Evolutionary conservation across 37 sponge, comb jelly and placozoan genomes (phyloP), one percentile per base, ranked within the genome.

Genomic region (Theonella swinhoei): DNA sequence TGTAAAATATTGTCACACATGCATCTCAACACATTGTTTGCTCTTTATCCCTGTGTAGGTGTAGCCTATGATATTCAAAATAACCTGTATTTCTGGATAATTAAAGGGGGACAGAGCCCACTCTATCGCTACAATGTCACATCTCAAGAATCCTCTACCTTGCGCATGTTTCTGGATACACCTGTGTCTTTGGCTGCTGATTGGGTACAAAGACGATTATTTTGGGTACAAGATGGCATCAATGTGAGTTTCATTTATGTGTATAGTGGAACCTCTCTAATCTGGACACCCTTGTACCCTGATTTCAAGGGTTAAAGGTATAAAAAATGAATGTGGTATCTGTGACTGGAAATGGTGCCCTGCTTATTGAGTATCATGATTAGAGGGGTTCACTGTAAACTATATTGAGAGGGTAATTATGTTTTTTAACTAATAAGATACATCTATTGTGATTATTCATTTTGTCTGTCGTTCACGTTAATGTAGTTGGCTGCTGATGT

Each of bases 181-280:
- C 72, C 73, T 47, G 68, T 74, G 30, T 24, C 68, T 25, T 68
- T 87, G 28, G n/a, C 29, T 42, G 26, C 62, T 33, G 87, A 87
- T 42, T 87, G 87, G 87, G 65, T 87, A 3, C 31, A 42, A 1
- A 79, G 80, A 39, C 61, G 81, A 74, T 40, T 87, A 25, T 80
- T 80, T 37, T 87, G 87, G 87, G 67, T 87, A 11, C 65, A 87
- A 67, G 81, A 80, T 83, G 87, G 80, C 3, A 28, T 4, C 11
- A 47, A 3, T 14, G 78, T 78, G 39, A 70, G 54, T 70, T 17
- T 14, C 7, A 47, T 47, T 47, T 17, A 47, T 14, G 14, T 47
- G 54, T 7, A 47, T 47, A 14, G 54, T 47, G 54, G 54, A 47
- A 47, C 7, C 54, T 47, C 54, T 47, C n/a, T n/a, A n/a, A n/a